Evolutionary conservation across 2,888 invertebrate genomes (phyloP), one percentile per base, ranked within the genome.

Genomic region (Drosophila nigricruria): DNA sequence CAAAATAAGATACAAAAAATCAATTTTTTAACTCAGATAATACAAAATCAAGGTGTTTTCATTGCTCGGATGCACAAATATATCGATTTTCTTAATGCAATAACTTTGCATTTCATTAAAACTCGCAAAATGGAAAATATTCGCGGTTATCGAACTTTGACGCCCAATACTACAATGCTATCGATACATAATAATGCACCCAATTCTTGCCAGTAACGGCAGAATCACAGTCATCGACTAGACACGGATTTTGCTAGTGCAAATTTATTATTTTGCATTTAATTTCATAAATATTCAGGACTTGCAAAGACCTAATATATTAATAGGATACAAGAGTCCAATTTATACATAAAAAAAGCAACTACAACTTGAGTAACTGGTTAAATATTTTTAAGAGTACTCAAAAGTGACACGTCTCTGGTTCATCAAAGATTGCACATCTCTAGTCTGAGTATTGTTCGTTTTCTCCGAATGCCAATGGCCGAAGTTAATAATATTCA

Each of bases 391-490:
- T 27, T 14, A 54, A 20, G 18, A 30, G 54, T 54, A 54, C 36
- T 54, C 8, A 40, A 2, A 40, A 43, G 62, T 53, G 45, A 63
- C 56, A 49, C 42, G 67, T 63, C 66, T 23, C 45, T 36, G 16
- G 12, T 63, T 64, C 32, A 34, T 38, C 56, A 50, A 34, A 42
- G 25, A 49, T 76, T 27, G 56, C 58, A 32, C 76, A 73, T 73
- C 76, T 49, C 76, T 77, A 73, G 70, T 62, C 68, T 70, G 64
- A 65, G 67, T 82, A 81, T 78, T 82, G 81, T 79, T 77, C 82
- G 77, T 85, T 85, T 84, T 85, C 79, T 77, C 79, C 77, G 82
- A 81, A 77, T 81, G 70, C 68, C 71, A 82, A 74, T 82, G 84
- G 74, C 79, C 70, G 79, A 62, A 81, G 70, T 79, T 76, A 84